Evolutionary conservation across 2,888 invertebrate species (phyloP), one percentile per base, ranked within the genome.

Genomic region (Iphiclides podalirius): DNA sequence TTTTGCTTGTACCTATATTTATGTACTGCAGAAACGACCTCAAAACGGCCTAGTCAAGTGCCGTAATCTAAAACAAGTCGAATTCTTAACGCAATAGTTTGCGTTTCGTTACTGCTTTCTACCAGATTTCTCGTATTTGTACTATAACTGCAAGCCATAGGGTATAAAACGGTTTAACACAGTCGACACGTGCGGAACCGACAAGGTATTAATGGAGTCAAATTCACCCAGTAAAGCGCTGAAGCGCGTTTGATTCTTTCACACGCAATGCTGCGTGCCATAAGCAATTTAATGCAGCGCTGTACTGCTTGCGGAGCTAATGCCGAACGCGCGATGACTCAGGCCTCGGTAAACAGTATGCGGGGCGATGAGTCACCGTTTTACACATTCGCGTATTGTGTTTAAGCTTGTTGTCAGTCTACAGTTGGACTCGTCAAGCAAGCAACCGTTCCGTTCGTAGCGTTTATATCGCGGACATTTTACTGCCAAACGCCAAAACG

Each of bases 301-400:
- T 86, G 64, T 63, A 71, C 1, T 72, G 86, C 84, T 83, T 67
- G 54, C 0, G 47, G 58, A 56, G 67, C 64, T 60, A 66, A 66
- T 74, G 72, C 66, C 67, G 60, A 71, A 74, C 57, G 55, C 59
- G 74, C 82, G 88, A 86, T 86, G 87, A 87, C 86, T 87, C 87
- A 87, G 85, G 87, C 87, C 80, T 87, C 83, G 79, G 86, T 87
- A 88, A 88, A 88, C 87, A 88, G 88, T 86, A 87, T 88, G 88
- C 88, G 87, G 87, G 87, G 81, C 88, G 88, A 87, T 88, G 88
- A 88, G 86, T 87, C 88, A 88, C 88, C 86, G 79, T 85, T 88
- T 87, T 87, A 88, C 88, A 88, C 88, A 88, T 87, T 88, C 86
- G 88, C 87, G 88, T 87, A 82, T 80, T 86, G 87, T 85, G 83